These are phyloP conservation scores for Drosophila lacertosa DNA, from an alignment of 1,140 invertebrate species.

Conservation along the genomic window DNA sequence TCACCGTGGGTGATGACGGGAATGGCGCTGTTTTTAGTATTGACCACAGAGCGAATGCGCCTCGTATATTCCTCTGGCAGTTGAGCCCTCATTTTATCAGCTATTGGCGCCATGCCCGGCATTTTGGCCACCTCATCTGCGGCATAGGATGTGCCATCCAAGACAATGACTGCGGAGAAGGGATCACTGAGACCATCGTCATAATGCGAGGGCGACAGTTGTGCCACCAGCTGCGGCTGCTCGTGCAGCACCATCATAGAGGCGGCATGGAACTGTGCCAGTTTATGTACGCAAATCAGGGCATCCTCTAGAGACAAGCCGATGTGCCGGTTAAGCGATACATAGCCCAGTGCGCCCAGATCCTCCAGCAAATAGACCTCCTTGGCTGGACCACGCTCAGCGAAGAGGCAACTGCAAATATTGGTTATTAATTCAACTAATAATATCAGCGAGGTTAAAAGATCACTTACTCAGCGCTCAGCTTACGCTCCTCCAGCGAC, in stretches of 20 bases:
- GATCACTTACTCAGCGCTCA: conserved; percentile 57
- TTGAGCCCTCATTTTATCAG: conserved; percentile 71
- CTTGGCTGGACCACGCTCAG: conserved; percentile 30
- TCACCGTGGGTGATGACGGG: conserved; percentile 88
- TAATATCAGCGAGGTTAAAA: background rate
- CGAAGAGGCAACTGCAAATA: conserved; percentile 42
- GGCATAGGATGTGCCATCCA: conserved; percentile 44
- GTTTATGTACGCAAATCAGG: conserved; percentile 51
- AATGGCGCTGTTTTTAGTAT: conserved; percentile 40
- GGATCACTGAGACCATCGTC: conserved; percentile 24
- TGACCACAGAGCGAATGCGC: conserved; percentile 41
- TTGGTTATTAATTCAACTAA: background rate
- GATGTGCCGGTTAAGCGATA: conserved; percentile 29
- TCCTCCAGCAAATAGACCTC: conserved; percentile 71
- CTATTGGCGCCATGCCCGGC: conserved; percentile 80
- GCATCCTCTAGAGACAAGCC: conserved; percentile 51
- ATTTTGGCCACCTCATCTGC: conserved; percentile 72
- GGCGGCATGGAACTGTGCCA: conserved; percentile 69
- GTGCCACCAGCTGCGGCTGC: conserved; percentile 31
- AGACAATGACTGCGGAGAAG: conserved; percentile 47
- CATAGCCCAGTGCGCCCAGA: conserved; percentile 47
- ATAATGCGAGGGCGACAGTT: conserved; percentile 48
- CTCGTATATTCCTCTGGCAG: conserved; percentile 43
- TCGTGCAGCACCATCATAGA: conserved; percentile 60
- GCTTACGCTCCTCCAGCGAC: conserved; percentile 27